Base-by-base conservation (phyloP, 2,113 vertebrate genomes). In the Lanius ludovicianus region DNA sequence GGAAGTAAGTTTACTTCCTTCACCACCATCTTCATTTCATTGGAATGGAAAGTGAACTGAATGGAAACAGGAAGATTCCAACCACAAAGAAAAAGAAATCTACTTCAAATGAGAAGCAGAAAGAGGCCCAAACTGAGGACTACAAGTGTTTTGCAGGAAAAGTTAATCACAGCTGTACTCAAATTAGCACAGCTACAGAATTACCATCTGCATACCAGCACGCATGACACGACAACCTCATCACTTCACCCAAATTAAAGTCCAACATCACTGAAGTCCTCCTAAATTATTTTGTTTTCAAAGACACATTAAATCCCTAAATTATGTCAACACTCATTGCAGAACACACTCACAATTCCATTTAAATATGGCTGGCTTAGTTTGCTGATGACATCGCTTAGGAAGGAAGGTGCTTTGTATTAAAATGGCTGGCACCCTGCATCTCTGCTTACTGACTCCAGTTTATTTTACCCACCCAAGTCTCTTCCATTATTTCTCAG, bases 91-190 rank as follows among this genome's bases (percentile, higher is more conserved):
- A 71, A 77, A 69, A 46, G 56, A 44, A 63, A 14, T 14, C 31
- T 25, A 68, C 57, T 94, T 84, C 69, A 95, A 93, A 93, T n/a
- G 65, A 92, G 69, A 89, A 95, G 62, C 91, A 97, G 73, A 92
- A 84, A 82, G 62, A 33, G 52, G 33, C 11, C 63, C 13, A 75
- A 93, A 71, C 13, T 41, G 28, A 20, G 27, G 77, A 78, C 44
- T 67, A 60, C 33, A 68, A 75, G 5, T 11, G 41, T 81, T 67
- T 31, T 86, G 18, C 64, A 70, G 65, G 56, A 53, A 10, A 70
- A 84, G 71, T 89, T 65, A 89, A 91, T 94, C 87, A 69, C 76
- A 89, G 80, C 37, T 89, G 60, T 53, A 77, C 77, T 91, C 35
- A 69, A 81, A 67, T 81, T 53, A 91, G 52, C 8, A 9, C 52